Conservation (phyloP, 2,113 vertebrate species). For the Bucco capensis region DNA sequence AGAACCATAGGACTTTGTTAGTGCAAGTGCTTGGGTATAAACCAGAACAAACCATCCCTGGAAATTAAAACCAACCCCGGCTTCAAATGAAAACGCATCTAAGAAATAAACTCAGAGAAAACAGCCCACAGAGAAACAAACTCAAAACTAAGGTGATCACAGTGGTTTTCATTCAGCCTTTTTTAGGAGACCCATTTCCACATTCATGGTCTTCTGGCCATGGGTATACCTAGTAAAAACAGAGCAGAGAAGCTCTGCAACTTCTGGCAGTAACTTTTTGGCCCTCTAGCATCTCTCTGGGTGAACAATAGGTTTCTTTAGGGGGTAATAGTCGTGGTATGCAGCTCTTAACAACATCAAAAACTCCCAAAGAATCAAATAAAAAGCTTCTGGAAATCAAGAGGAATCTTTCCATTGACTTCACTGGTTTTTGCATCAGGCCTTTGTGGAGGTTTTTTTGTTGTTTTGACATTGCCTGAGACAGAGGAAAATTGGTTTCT, state of each 20-base stretch:
- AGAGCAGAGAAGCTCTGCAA: neutral
- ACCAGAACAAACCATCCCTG: slow-evolving; percentile 15
- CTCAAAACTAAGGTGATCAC: neutral
- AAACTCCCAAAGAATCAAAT: neutral
- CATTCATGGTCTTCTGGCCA: neutral
- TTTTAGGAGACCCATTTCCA: neutral
- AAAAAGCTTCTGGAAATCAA: neutral
- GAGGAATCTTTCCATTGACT: neutral
- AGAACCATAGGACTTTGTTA: neutral
- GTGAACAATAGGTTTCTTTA: neutral
- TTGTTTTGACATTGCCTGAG: slow-evolving; percentile 2
- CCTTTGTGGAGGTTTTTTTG: neutral
- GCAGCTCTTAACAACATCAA: neutral
- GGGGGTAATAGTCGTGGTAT: neutral
- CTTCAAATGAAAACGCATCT: neutral
- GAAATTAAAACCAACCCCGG: neutral
- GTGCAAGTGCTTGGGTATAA: neutral
- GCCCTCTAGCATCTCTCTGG: neutral
- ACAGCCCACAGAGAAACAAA: neutral
- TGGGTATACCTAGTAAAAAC: neutral
- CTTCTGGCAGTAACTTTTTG: neutral
- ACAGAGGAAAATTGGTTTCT: neutral
- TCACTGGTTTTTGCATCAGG: neutral
- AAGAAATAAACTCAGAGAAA: neutral
- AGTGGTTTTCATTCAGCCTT: slow-evolving; percentile 14